Base-by-base conservation (phyloP, 2,113 vertebrate genomes). In the Etia nguti region DNA sequence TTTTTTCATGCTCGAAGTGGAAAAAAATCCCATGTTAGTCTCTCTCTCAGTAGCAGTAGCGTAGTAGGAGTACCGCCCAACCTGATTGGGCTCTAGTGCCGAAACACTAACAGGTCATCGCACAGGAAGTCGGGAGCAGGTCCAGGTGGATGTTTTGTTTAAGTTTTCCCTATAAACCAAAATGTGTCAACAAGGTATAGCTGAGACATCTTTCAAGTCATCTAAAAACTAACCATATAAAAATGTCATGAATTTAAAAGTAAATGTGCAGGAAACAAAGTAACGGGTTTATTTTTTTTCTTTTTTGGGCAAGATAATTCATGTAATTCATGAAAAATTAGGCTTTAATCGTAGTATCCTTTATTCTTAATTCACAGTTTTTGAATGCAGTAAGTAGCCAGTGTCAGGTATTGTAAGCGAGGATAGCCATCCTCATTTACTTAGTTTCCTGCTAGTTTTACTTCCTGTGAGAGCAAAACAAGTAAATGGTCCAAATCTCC, bases 401-500 rank as follows among this genome's bases (percentile, higher is more conserved):
- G 46, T 52, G 29, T 77, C 10, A 31, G 24, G 43, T 77, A 11
- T 77, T 31, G 26, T 77, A 52, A 77, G 16, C 1, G 4, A 48
- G 70, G 2, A 31, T 1, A 50, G 6, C 12, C 43, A 31, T 31
- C 46, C 26, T 13, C 46, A 52, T 46, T 54, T 82, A 34, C 48
- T 89, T 29, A 0, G 29, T 22, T 81, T 83, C 43, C 57, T 56
- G 18, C 52, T 1, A 26, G 46, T 52, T 79, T 85, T 7, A 52
- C 59, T 90, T 88, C 83, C 86, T 83, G 2, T 83, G 31, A 82
- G 55, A 80, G 20, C 81, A 91, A 79, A 91, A 88, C 85, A 89
- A 86, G 77, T 38, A 16, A 77, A 24, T 65, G 34, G 48, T 89
- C 38, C 59, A 55, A 46, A 29, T 85, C 93, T 90, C 91, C 3